phyloP scores from a whole-genome alignment of 2,888 invertebrate species.

The Adela reaumurella region DNA sequence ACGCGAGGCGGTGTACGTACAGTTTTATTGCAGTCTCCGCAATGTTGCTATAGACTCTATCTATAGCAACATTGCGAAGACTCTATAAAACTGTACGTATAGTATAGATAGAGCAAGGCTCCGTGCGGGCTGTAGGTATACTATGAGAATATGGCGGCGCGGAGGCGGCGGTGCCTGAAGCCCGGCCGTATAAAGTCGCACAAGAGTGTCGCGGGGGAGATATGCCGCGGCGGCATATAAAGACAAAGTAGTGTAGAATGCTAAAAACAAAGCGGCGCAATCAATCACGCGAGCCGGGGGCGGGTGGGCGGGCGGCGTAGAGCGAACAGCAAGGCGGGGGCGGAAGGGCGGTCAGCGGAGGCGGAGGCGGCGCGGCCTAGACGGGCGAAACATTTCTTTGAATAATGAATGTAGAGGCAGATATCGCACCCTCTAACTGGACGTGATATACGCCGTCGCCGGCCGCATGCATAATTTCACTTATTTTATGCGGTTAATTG shows the following conservation, averaged over 20 bases:
- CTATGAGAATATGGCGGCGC: too few relatives aligned
- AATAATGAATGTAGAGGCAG: constrained; percentile 52
- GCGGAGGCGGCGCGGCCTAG: constrained; percentile 24
- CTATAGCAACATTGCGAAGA: too few relatives aligned
- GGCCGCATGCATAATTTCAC: constrained; percentile 57
- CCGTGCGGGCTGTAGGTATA: too few relatives aligned
- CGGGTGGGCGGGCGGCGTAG: neutral
- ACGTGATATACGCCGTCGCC: constrained; percentile 57
- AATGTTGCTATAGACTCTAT: too few relatives aligned
- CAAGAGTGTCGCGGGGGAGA: neutral
- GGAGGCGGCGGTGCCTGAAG: too few relatives aligned
- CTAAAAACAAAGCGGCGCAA: constrained; percentile 45
- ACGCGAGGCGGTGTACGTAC: too few relatives aligned
- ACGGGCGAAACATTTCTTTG: constrained; percentile 55
- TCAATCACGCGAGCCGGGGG: constrained; percentile 43
- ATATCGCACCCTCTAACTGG: constrained; percentile 54
- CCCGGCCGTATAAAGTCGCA: too few relatives aligned
- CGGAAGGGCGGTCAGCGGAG: neutral
- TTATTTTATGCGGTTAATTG: constrained; percentile 58
- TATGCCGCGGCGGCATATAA: neutral
- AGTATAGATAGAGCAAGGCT: too few relatives aligned
- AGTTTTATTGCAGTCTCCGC: too few relatives aligned
- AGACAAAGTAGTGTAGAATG: constrained; percentile 20
- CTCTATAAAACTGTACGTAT: too few relatives aligned
- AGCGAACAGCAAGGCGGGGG: neutral